phyloP scores from a whole-genome alignment of 2,113 vertebrate species.

The Myocastor coypus region DNA sequence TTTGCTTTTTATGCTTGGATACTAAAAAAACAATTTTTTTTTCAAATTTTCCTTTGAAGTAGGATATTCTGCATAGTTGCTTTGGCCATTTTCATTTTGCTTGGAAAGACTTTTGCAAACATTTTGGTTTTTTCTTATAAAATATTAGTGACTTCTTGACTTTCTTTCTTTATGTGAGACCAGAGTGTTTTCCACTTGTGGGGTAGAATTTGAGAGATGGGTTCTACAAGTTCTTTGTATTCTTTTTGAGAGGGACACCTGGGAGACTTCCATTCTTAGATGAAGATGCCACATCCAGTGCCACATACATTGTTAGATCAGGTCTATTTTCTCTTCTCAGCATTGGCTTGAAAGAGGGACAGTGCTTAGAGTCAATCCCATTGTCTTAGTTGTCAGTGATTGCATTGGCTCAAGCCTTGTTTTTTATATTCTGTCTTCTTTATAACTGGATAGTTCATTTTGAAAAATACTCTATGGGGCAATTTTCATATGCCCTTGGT shows the following conservation, averaged over 20 bases:
- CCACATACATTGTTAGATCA: background rate
- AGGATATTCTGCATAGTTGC: slow-evolving; percentile 26
- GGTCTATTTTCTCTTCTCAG: background rate
- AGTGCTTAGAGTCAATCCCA: background rate
- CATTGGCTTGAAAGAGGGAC: background rate
- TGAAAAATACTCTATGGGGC: background rate
- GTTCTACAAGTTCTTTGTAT: background rate
- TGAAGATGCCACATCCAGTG: no score
- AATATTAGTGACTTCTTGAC: slow-evolving; percentile 17
- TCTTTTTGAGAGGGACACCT: slow-evolving; percentile 32
- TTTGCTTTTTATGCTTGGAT: slow-evolving; percentile 44
- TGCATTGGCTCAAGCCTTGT: background rate
- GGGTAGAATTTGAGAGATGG: slow-evolving; percentile 32
- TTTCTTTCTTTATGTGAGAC: slow-evolving; percentile 19
- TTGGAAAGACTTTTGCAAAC: slow-evolving; percentile 31
- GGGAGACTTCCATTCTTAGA: background rate
- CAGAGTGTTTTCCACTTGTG: background rate
- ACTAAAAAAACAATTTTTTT: slow-evolving; percentile 30
- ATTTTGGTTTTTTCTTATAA: background rate
- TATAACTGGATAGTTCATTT: background rate
- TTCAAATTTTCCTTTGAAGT: background rate
- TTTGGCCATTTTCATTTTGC: slow-evolving; percentile 44
- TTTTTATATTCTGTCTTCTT: slow-evolving; percentile 5
- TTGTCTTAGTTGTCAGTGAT: slow-evolving; percentile 51
- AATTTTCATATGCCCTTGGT: background rate